Conservation (phyloP, 2,113 vertebrate species). For the Choloepus hoffmanni region DNA sequence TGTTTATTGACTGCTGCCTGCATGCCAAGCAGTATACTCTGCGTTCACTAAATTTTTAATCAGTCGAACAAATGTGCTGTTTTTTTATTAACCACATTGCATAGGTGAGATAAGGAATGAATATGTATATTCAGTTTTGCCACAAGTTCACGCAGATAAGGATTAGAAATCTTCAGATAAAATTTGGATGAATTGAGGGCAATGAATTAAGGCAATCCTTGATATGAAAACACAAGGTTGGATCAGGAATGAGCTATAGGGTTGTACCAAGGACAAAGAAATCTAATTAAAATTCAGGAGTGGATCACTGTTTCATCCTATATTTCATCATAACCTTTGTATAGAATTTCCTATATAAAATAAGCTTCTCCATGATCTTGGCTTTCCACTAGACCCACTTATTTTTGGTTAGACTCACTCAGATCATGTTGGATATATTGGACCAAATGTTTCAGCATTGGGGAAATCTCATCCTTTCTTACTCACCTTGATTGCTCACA, state of each 20-base stretch:
- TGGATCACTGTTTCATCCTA: neutral
- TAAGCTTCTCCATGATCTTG: neutral
- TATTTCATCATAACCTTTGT: neutral
- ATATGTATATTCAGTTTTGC: neutral
- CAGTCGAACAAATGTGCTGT: neutral
- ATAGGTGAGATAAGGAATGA: neutral
- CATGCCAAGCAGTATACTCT: neutral
- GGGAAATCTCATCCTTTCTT: neutral
- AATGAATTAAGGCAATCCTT: neutral
- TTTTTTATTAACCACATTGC: slow-evolving; percentile 16
- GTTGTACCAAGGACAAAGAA: neutral
- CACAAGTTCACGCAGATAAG: neutral
- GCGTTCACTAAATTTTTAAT: neutral
- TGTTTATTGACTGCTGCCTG: neutral
- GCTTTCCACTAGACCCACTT: neutral
- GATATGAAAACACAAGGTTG: neutral
- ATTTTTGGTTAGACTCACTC: neutral
- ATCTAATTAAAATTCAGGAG: neutral
- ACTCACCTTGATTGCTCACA: neutral
- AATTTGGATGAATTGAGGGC: neutral
- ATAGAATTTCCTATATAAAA: neutral
- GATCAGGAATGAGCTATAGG: neutral
- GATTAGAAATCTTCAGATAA: neutral
- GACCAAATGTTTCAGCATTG: neutral
- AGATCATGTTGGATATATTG: neutral